Evolutionary conservation across 2,797 vertebrate genomes (phyloP), one percentile per base, ranked within the genome.

Genomic region (Sylvia borin): DNA sequence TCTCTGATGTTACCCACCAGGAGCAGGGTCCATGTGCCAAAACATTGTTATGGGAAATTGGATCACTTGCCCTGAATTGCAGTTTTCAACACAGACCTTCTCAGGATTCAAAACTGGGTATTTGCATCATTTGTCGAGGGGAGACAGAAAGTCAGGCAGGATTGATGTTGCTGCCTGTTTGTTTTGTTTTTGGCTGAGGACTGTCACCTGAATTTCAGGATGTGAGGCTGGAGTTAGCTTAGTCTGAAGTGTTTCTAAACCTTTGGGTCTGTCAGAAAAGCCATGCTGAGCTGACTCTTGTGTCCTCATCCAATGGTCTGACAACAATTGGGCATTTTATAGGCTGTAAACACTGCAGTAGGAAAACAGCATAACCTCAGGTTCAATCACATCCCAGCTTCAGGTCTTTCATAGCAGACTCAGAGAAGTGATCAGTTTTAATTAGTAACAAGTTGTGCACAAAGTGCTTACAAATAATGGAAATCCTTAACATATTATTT

Each of bases 21-120:
- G 22, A 75, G 7, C 2, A 48, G 0, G 1, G 54, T 57, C 21
- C 16, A 14, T 13, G 2, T 25, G 38, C 29, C 2, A 4, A 75
- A 82, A 47, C 3, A 3, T 2, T 25, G 21, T 13, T 15, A 11
- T 3, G 10, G 53, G 47, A 86, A 62, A 50, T 0, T 3, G 62
- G 36, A 42, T 65, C 15, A 8, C 20, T n/a, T 34, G 0, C 61
- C 31, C 61, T 29, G 21, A 16, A 0, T 24, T 73, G 53, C 38
- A 0, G 2, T 45, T 72, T 66, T 21, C 45, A 31, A 3, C 20
- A 16, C 25, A 71, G 40, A 29, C 26, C 18, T 72, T 42, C 70
- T 51, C 51, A 18, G 48, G 26, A 10, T 43, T 38, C 81, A 24
- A 5, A 70, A 26, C 26, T 31, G 16, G 0, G 0, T 9, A 8